These are phyloP conservation scores for Heterocephalus glaber DNA, from an alignment of 2,113 vertebrate species.

Conservation along the genomic window DNA sequence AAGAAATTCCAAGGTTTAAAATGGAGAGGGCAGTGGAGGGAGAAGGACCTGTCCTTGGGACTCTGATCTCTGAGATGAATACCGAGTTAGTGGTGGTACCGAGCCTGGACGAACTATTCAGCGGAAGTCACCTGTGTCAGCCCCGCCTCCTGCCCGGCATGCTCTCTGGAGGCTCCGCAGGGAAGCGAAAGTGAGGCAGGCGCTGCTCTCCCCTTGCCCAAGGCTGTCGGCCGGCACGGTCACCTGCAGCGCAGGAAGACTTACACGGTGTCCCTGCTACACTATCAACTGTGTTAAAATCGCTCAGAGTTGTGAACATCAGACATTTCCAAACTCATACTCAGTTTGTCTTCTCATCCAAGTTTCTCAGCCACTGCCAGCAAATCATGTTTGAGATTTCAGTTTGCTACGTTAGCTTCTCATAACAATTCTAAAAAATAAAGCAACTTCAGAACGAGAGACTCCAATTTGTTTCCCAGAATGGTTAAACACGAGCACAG, in stretches of 20 bases:
- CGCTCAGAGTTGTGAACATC: background rate
- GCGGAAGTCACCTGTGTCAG: too few relatives aligned
- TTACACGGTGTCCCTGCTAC: background rate
- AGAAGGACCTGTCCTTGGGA: background rate
- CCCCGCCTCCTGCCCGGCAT: background rate
- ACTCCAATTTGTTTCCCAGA: slow-evolving; percentile 31
- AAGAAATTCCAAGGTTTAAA: slow-evolving; percentile 19
- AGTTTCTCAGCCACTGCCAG: slow-evolving; percentile 38
- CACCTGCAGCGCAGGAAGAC: background rate
- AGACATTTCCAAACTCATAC: slow-evolving; percentile 33
- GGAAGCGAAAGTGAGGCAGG: background rate
- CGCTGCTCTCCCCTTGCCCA: background rate
- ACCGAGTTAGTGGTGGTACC: background rate
- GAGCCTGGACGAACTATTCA: too few relatives aligned
- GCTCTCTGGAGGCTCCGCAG: too few relatives aligned
- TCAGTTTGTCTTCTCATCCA: slow-evolving; percentile 23
- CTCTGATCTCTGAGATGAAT: slow-evolving; percentile 15
- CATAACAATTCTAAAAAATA: slow-evolving; percentile 46
- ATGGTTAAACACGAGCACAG: slow-evolving; percentile 24
- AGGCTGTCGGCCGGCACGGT: background rate
- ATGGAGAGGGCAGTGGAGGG: background rate
- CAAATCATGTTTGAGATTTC: slow-evolving; percentile 25
- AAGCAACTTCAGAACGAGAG: slow-evolving; percentile 51
- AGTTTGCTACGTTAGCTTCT: slow-evolving; percentile 23
- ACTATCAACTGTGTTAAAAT: background rate